Base-by-base conservation (phyloP, 1,140 invertebrate species). In the Diorhabda sublineata region DNA sequence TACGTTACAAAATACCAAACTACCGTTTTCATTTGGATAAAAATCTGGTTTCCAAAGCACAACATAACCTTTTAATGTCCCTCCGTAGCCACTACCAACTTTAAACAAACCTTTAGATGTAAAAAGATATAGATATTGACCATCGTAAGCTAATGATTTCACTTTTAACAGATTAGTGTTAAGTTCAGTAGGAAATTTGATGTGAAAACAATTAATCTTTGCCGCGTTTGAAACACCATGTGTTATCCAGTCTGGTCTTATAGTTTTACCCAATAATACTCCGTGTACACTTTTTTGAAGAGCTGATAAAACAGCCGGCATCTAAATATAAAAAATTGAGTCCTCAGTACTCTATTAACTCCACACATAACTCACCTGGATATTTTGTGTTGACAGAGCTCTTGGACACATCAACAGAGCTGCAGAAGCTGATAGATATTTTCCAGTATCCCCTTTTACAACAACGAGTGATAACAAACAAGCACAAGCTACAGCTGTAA, bases 381-480 rank as follows among this genome's bases (percentile, higher is more conserved):
- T 90, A 80, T 90, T 89, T 83, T 96, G 93, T 64, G 89, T 83
- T 42, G 91, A 88, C 47, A 95, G 82, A 60, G 87, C 85, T 75
- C 89, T 84, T 5, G 92, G 87, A 69, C 91, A 94, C 92, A 97
- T 97, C 8, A 97, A 85, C 71, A 98, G 85, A 44, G 94, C 91
- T 11, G 92, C 89, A 45, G 95, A 88, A 9, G 96, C 93, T 77
- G 90, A 89, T 0, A 98, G 84, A 73, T 96, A 88, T 79, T 95
- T 93, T 45, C 94, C 94, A n/a, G 95, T 96, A 78, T 97, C 93
- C 2, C 96, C 96, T 67, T 93, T 84, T 2, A 95, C 95, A n/a
- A 97, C 91, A 43, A 94, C 93, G 59, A 98, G 84, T 68, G 93
- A 94, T 44, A 98, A 85, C 2, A 98, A 84, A 77, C 94, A 96